phyloP scores from a whole-genome alignment of 2,888 invertebrate genomes.

The Mactromeris polynyma region DNA sequence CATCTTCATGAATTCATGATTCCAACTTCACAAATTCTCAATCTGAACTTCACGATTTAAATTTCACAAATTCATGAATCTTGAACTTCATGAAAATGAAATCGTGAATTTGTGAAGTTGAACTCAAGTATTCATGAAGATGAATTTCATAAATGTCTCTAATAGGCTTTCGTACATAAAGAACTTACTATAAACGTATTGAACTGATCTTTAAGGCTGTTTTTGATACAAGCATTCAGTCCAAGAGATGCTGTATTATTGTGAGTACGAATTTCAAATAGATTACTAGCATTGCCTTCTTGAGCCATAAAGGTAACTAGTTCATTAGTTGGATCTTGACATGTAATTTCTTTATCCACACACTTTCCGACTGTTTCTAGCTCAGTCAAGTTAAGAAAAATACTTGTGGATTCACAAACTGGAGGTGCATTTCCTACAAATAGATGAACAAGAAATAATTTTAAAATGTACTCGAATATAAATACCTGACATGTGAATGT shows the following conservation, averaged over 20 bases:
- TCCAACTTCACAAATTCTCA: too few species aligned
- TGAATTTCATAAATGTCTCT: too few species aligned
- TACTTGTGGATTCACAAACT: conserved; percentile 35
- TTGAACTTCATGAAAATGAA: too few species aligned
- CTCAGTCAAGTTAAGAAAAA: conserved; percentile 37
- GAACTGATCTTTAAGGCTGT: conserved; percentile 41
- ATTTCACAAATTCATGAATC: too few species aligned
- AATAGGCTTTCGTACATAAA: too few species aligned
- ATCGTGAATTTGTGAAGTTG: too few species aligned
- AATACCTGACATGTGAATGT: too few species aligned
- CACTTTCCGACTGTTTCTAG: conserved; percentile 39
- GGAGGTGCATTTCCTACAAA: conserved; percentile 53
- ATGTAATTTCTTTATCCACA: conserved; percentile 48
- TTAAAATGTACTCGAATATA: too few species aligned
- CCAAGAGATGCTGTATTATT: conserved; percentile 23
- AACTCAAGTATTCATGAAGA: too few species aligned
- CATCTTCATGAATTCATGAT: too few species aligned
- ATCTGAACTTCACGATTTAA: too few species aligned
- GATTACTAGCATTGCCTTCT: conserved; percentile 35
- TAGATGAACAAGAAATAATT: neutral
- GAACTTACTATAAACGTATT: conserved; percentile 57
- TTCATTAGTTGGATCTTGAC: conserved; percentile 49
- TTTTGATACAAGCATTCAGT: conserved; percentile 55
- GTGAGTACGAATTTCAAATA: conserved; percentile 48
- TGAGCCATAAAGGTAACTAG: neutral